Base-by-base conservation (phyloP, 2,888 invertebrate species). In the Orgyia antiqua region DNA sequence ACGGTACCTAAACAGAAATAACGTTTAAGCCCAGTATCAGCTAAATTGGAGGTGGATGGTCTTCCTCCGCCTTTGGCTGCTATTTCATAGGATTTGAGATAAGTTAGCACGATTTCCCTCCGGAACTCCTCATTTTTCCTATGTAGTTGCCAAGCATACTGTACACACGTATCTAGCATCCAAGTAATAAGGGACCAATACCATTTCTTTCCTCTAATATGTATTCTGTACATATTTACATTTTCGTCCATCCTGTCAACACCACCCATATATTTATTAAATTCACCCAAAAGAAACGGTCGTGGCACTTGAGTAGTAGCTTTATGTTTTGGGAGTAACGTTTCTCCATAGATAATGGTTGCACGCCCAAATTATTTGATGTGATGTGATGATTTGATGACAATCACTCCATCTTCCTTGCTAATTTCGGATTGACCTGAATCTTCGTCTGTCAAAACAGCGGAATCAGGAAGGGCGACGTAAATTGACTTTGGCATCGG, bases 171-270 rank as follows among this genome's bases (percentile, higher is more conserved):
- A 17, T 23, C 27, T 21, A 33, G 27, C 33, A 33, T 21, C 27
- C 27, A 33, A 27, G 33, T 33, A 33, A 33, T 24, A 29, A 29
- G 28, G 18, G 29, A 29, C 24, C 29, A 29, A 24, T 29, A 34
- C 29, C 29, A 33, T 29, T 33, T 33, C 20, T 33, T 33, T 24
- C 29, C 29, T 19, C 29, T 29, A 25, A 34, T 28, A 28, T 27
- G 27, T 28, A 33, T 28, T 28, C 33, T 27, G 27, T 15, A 15
- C 4, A 6, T 15, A 15, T 18, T 10, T 7, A 27, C 18, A 15
- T 17, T 27, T 17, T 17, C 27, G 27, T 18, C 28, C 21, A 28
- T 20, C 11, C 21, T n/a, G 20, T 20, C 13, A 11, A 28, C 28
- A 7, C 28, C 20, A 19, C 20, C 28, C 27, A 27, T 27, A 17